Evolutionary conservation across 1,140 invertebrate species (phyloP), one percentile per base, ranked within the genome.

Genomic region (Zeugodacus cucurbitae): DNA sequence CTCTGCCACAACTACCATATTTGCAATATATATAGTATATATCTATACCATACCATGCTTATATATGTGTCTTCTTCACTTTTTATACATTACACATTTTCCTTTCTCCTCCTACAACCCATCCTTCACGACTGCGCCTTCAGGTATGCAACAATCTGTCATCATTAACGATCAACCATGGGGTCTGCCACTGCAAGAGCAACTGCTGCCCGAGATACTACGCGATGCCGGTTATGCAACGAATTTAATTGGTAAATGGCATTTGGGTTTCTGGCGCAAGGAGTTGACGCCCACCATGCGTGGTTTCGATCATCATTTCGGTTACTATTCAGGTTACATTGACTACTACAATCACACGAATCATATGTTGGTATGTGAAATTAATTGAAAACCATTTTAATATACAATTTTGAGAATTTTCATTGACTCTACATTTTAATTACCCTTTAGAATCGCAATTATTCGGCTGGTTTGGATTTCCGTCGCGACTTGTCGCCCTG

Each of bases 171-270:
- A 95, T 17, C 96, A 97, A 90, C 96, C 97, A 0, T 95, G 96
- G 90, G 97, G 97, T 22, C 92, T 98, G 20, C 96, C 97, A 0
- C 90, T 97, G 6, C 94, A 94, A 8, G 95, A 97, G 91, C 96
- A 95, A 90, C 91, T 97, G 11, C 93, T 98, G 88, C 96, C 98
- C 0, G 94, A 98, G 93, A 95, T 96, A 90, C 94, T 99, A 29
- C 96, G 96, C 90, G 95, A 96, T 48, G 91, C 95, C 0, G 97
- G 97, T 0, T 99, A 98, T 92, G 93, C 94, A 4, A 98, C 97
- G 0, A 96, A 97, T 92, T 95, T 97, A 48, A 95, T 98, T 41
- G 98, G 98, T 34, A 99, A 99, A 94, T 98, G 98, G 98, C 97
- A 98, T 91, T 94, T 98, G 87, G 97, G 97, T 8, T 96, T 95